Base-by-base conservation (phyloP, 37 sponge, comb jelly and placozoan species). In the Aphrocallistes beatrix region DNA sequence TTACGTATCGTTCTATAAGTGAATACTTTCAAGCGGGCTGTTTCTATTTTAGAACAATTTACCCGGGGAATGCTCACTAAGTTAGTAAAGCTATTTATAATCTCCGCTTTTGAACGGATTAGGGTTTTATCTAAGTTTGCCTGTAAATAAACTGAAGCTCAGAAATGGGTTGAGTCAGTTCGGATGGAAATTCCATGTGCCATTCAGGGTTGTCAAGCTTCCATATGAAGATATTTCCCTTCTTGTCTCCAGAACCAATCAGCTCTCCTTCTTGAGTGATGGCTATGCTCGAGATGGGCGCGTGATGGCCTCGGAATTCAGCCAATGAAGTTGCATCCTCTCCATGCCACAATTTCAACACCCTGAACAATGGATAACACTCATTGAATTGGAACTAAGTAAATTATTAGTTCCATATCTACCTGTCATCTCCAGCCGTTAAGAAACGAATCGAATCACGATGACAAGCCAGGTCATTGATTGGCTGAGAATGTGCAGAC, bases 361-460 rank as follows among this genome's bases (percentile, higher is more conserved):
- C n/a, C 21, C 75, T 60, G n/a, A 60, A 60, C 45, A 42, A 42
- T 42, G 45, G 45, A 42, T 42, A 16, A 42, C 13, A 42, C 45
- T 16, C 13, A 6, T 16, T 42, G n/a, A n/a, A n/a, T n/a, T n/a
- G n/a, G n/a, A 21, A 47, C 17, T 21, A 47, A 47, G 13, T 47
- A 47, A 47, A 21, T 17, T 21, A 47, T 47, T 47, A 47, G 49
- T 47, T 47, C 49, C 49, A 47, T 47, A 47, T 47, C n/a, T 60
- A 60, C 75, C 75, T 60, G 75, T 60, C 75, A 19, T 60, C 34
- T 6, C 75, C 75, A 60, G 75, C 75, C n/a, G 75, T 60, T 32
- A 60, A 30, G 21, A 60, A 60, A 19, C 75, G 10, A 21, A 60
- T 30, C 6, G 75, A 60, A 60, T 60, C 75, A 25, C 21, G 10